These are phyloP conservation scores for Diarsia rubi DNA, from an alignment of 2,888 invertebrate genomes.

Conservation along the genomic window DNA sequence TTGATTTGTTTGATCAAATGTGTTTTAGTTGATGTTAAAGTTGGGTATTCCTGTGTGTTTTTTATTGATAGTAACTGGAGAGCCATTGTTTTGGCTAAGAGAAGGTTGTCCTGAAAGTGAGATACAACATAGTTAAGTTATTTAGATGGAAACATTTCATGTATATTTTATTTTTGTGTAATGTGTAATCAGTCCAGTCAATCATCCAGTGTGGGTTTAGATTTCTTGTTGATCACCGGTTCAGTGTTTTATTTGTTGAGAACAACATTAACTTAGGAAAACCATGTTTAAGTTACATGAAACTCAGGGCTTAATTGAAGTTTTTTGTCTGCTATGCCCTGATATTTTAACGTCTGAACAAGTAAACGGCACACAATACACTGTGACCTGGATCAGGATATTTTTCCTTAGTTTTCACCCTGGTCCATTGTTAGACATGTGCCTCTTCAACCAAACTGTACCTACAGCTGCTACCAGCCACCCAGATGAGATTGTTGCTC, in stretches of 20 bases:
- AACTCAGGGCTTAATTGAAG: too few relatives aligned
- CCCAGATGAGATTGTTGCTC: not conserved
- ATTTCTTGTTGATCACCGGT: not conserved
- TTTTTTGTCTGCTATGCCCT: too few relatives aligned
- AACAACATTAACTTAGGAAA: not conserved
- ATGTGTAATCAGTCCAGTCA: too few relatives aligned
- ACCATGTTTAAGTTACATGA: not conserved
- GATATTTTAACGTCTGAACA: not conserved
- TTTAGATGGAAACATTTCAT: not conserved
- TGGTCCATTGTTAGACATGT: not conserved
- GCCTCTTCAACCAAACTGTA: too few relatives aligned
- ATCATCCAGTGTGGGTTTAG: too few relatives aligned
- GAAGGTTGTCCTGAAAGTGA: conserved; percentile 81
- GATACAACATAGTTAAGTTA: not conserved
- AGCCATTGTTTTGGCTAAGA: conserved; percentile 80
- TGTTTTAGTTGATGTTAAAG: conserved; percentile 72
- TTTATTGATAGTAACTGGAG: conserved; percentile 71
- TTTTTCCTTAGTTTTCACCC: not conserved
- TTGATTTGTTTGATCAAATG: conserved; percentile 80
- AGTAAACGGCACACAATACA: not conserved
- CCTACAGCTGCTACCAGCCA: not conserved
- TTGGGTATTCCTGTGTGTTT: conserved; percentile 57
- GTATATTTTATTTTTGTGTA: too few relatives aligned
- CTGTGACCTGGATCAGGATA: not conserved
- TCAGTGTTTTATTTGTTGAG: not conserved